Evolutionary conservation across 2,113 vertebrate species (phyloP), one percentile per base, ranked within the genome.

Genomic region (Phasianus colchicus): DNA sequence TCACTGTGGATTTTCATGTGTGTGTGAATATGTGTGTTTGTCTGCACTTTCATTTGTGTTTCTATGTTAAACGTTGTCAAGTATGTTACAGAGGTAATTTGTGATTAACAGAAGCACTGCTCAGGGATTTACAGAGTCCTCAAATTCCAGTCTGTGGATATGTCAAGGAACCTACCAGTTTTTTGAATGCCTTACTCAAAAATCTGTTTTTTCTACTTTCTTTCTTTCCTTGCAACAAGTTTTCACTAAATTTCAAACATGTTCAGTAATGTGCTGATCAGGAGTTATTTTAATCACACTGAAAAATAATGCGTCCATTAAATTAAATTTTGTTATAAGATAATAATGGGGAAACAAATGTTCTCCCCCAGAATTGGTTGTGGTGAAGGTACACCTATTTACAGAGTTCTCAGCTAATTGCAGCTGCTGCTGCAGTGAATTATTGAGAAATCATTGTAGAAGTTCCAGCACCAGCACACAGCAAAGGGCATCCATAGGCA

Each of bases 241-340:
- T 90, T 73, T 61, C 76, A 92, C 89, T 90, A 80, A 73, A 77
- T 93, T 95, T 60, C 92, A 93, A 93, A 54, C 85, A 90, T 45
- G 27, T 80, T 95, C 90, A 78, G 48, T 93, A 95, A 95, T 95
- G 79, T 91, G 45, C 55, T 86, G 57, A 93, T 87, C 75, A 67
- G 63, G 32, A 80, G 58, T 88, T 91, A 96, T 96, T 97, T 97
- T 90, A 97, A 96, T 66, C 45, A 48, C 67, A 45, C 57, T 69
- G 79, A 83, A 93, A 82, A 83, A 83, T 52, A 86, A 63, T 24
- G 15, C 48, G 40, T 69, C 96, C 88, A 74, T 66, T 72, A 75
- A 30, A 52, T 72, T 88, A 82, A 34, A 65, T 69, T 50, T 84
- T 94, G 24, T 20, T 63, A 29, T 48, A 65, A 88, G 67, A 32